Percentiles rank a stretch among this genome's conserved stretches.
These are phyloP conservation scores for Macrostomum lignano DNA, from an alignment of 1,140 invertebrate genomes.

Conservation along the genomic window DNA sequence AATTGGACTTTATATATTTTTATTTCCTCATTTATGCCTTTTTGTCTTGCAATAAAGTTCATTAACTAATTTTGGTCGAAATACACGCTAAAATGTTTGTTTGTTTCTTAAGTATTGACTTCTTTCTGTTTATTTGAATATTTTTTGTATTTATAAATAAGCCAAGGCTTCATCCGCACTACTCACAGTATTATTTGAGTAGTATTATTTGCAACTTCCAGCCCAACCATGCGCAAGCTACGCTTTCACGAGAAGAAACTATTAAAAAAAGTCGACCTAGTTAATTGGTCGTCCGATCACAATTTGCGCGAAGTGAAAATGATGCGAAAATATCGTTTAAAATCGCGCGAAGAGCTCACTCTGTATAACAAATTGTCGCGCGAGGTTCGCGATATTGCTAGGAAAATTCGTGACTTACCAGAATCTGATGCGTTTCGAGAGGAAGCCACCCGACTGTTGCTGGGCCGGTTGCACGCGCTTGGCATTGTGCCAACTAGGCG, in stretches of 20 bases:
- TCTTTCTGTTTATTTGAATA: too few relatives aligned
- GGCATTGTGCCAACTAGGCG: constrained; percentile 62
- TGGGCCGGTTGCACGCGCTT: constrained; percentile 59
- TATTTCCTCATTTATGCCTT: too few relatives aligned
- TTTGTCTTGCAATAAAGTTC: too few relatives aligned
- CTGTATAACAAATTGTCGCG: constrained; percentile 80
- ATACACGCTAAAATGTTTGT: too few relatives aligned
- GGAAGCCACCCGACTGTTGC: constrained; percentile 47
- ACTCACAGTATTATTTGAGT: too few relatives aligned
- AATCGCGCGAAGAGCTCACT: constrained; percentile 69
- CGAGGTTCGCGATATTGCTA: constrained; percentile 53
- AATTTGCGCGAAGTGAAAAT: constrained; percentile 75
- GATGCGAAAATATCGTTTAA: constrained; percentile 56
- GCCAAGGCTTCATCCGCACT: too few relatives aligned
- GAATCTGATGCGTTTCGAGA: constrained; percentile 51
- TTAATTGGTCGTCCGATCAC: constrained; percentile 82
- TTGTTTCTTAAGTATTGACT: too few relatives aligned
- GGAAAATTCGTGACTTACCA: constrained; percentile 65
- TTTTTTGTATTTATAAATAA: too few relatives aligned
- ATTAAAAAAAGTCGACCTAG: constrained; percentile 89
- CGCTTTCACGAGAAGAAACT: constrained; percentile 90
- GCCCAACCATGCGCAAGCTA: constrained; percentile 76
- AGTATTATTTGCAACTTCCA: too few relatives aligned
- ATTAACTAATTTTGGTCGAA: too few relatives aligned
- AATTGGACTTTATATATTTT: too few relatives aligned